Conservation (phyloP, 2,888 invertebrate species). For the Latheticus oryzae region DNA sequence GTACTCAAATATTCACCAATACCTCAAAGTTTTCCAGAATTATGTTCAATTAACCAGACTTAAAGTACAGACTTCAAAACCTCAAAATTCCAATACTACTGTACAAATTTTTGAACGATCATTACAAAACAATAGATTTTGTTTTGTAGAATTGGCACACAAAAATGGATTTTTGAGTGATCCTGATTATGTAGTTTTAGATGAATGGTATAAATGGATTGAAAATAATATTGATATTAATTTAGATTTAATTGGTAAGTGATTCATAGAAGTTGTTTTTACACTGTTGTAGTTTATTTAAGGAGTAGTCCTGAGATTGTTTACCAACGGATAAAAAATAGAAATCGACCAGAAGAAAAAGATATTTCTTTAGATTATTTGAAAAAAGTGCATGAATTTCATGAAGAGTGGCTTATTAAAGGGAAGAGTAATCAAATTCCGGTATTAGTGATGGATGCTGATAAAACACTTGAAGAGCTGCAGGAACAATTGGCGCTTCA, state of each 20-base stretch:
- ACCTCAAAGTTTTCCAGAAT: slow-evolving; percentile 90
- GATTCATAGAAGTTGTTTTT: slow-evolving; percentile 8
- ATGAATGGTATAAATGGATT: slow-evolving; percentile 90
- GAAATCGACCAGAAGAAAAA: slow-evolving; percentile 85
- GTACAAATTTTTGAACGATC: slow-evolving; percentile 93
- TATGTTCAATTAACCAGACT: slow-evolving; percentile 93
- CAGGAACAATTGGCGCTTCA: slow-evolving; percentile 74
- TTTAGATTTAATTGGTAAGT: slow-evolving; percentile 86
- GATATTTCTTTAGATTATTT: slow-evolving; percentile 85
- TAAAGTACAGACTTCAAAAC: slow-evolving; percentile 75
- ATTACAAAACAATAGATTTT: slow-evolving; percentile 83
- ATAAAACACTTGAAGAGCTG: slow-evolving; percentile 74
- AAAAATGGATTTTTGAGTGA: slow-evolving; percentile 75
- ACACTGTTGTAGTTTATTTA: slow-evolving; percentile 70
- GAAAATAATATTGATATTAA: slow-evolving; percentile 77
- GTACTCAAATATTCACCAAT: slow-evolving; percentile 85
- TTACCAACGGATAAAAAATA: slow-evolving; percentile 76
- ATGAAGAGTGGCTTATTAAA: slow-evolving; percentile 77
- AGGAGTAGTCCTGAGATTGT: slow-evolving; percentile 75
- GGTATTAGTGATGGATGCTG: slow-evolving; percentile 76
- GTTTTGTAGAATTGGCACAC: slow-evolving; percentile 81
- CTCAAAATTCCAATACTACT: slow-evolving; percentile 70
- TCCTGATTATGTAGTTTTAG: slow-evolving; percentile 83
- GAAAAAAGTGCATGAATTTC: slow-evolving; percentile 80
- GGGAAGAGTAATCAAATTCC: slow-evolving; percentile 60